Conservation (phyloP, 2,888 invertebrate species). For the Limnephilus auricula region DNA sequence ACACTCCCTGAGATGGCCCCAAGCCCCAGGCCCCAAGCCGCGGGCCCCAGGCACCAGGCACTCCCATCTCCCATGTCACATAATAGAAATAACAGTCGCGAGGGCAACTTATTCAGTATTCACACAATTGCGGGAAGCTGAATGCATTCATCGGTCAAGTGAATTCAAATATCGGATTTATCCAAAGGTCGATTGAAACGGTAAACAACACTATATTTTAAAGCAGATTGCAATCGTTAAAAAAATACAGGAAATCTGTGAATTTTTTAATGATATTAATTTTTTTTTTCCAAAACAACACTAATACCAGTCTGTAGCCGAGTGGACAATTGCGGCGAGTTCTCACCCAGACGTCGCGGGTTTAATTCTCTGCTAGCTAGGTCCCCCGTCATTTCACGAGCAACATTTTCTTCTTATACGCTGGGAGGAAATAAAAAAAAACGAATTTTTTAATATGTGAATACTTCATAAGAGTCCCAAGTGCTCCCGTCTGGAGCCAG, state of each 20-base stretch:
- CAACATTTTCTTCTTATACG: too few species aligned
- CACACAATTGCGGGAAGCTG: constrained; percentile 10
- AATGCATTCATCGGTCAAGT: not conserved
- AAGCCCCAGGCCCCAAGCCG: too few species aligned
- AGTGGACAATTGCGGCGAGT: too few species aligned
- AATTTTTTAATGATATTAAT: not conserved
- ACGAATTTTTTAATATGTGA: too few species aligned
- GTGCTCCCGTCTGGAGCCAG: too few species aligned
- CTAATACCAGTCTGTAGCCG: too few species aligned
- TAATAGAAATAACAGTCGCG: not conserved
- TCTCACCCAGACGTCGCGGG: too few species aligned
- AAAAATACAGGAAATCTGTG: not conserved
- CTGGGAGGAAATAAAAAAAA: too few species aligned
- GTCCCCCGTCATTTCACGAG: too few species aligned
- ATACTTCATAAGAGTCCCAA: too few species aligned
- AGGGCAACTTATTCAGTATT: constrained; percentile 2
- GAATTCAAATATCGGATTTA: not conserved
- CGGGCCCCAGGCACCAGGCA: not conserved
- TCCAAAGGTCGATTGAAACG: not conserved
- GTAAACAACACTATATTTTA: not conserved
- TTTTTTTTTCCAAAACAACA: not conserved
- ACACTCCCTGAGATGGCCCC: constrained; percentile 4
- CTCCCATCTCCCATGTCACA: not conserved
- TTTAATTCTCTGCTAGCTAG: too few species aligned
- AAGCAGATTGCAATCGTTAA: not conserved